These are phyloP conservation scores for Lepus americanus DNA, from an alignment of 2,113 vertebrate genomes.

Conservation along the genomic window DNA sequence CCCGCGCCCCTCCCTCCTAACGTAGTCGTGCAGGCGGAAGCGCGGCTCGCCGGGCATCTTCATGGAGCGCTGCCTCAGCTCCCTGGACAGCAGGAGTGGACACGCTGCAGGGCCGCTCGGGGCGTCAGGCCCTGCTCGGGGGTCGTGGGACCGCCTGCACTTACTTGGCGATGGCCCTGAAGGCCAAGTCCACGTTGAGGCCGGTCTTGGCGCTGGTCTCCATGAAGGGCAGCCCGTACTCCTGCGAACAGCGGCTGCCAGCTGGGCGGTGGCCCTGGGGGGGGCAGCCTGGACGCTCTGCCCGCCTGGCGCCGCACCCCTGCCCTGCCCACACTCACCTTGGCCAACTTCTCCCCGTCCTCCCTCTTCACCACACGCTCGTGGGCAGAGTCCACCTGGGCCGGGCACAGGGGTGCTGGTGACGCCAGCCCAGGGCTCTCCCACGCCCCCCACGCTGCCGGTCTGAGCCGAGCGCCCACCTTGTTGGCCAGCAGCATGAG, in stretches of 20 bases:
- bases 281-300: background rate
- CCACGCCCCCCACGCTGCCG: rapidly evolving
- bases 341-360: constrained; percentile 95
- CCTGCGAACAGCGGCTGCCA: constrained; percentile 86
- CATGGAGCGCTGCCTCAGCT: constrained; percentile 93
- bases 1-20: constrained; percentile 92
- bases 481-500: constrained; percentile 98
- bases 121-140: rapidly evolving
- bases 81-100: constrained; percentile 84
- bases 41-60: constrained; percentile 91
- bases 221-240: constrained; percentile 96
- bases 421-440: background rate
- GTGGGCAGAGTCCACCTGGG: constrained; percentile 94
- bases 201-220: constrained; percentile 96
- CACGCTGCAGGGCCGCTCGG: background rate
- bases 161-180: constrained; percentile 96
- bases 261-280: background rate
- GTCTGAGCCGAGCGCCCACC: constrained; percentile 84
- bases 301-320: background rate
- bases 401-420: background rate
- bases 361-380: constrained; percentile 94
- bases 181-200: constrained; percentile 95
- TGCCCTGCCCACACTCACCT: constrained; percentile 86
- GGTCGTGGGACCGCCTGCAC: constrained; percentile 19
- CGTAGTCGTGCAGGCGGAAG: constrained; percentile 95